These are phyloP conservation scores for Heliconius hortense DNA, from an alignment of 2,888 invertebrate species.

Conservation along the genomic window DNA sequence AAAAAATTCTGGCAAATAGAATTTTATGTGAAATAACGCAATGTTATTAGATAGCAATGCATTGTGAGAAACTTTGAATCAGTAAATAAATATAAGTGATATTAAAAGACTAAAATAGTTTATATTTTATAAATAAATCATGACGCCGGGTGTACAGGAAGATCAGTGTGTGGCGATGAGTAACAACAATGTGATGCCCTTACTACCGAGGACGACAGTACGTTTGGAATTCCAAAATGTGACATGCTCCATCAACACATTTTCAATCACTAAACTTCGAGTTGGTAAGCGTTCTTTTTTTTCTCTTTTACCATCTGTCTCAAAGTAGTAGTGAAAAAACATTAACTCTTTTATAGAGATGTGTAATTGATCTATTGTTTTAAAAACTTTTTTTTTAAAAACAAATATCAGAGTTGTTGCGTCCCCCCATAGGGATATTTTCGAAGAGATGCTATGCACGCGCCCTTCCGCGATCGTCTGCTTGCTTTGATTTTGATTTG, in stretches of 20 bases:
- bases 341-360: background rate
- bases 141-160: conserved; percentile 59
- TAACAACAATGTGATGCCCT: conserved; percentile 72
- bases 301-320: background rate
- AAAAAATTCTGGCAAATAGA: conserved; percentile 2
- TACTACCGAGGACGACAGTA: conserved; percentile 82
- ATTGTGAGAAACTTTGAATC: background rate
- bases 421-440: too few relatives aligned
- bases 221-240: conserved; percentile 87
- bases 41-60: background rate
- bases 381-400: too few relatives aligned
- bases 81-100: background rate
- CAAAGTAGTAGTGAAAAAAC: background rate
- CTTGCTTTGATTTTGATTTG: too few relatives aligned
- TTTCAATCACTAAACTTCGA: conserved; percentile 79
- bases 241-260: conserved; percentile 83
- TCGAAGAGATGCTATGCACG: too few relatives aligned
- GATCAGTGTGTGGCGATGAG: conserved; percentile 56
- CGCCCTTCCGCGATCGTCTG: too few relatives aligned
- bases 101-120: background rate
- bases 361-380: too few relatives aligned
- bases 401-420: too few relatives aligned
- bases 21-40: background rate
- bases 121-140: conserved; percentile 42
- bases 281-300: conserved; percentile 77